Evolutionary conservation across 1,140 invertebrate genomes (phyloP), one percentile per base, ranked within the genome.

Genomic region (Pteromalus puparum): DNA sequence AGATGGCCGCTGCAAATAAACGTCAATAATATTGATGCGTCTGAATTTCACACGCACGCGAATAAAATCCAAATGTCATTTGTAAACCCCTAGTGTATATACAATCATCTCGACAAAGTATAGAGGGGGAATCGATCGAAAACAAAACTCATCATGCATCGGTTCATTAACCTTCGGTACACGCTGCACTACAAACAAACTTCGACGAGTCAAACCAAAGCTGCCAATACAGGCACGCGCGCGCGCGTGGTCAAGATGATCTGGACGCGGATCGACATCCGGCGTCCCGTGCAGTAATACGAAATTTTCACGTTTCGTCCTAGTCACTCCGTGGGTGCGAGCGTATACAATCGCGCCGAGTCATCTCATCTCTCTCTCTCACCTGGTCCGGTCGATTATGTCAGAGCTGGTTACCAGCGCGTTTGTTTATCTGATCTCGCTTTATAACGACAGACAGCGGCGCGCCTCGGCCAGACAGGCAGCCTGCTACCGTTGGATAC

Each of bases 361-460:
- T 81, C 80, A 81, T 81, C 70, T 73, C 70, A 61, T 81, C 70
- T 74, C 80, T 26, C 61, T 13, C 76, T 26, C 67, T 34, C 67
- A 79, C 82, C 76, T 74, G 76, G 74, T 65, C 28, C 82, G 75
- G 61, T 73, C 83, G 83, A 84, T 84, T 84, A 80, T 84, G 83
- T 84, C 83, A 84, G 76, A 74, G 77, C 77, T 80, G 83, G 74
- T 83, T 78, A 82, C 75, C n/a, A 46, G 67, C 75, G 65, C 75
- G 83, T 84, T 83, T 84, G 77, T 84, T 84, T 84, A 84, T 84
- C 76, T 80, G 83, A 84, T 84, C 76, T 77, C 75, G 46, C 76
- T 83, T 78, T 78, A 83, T 83, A 83, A 76, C 53, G 73, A 83
- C 74, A 53, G 68, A 53, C 77, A 76, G 74, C 48, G 21, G 53